Conservation (phyloP, 1,140 invertebrate species). For the Leptinotarsa texana region DNA sequence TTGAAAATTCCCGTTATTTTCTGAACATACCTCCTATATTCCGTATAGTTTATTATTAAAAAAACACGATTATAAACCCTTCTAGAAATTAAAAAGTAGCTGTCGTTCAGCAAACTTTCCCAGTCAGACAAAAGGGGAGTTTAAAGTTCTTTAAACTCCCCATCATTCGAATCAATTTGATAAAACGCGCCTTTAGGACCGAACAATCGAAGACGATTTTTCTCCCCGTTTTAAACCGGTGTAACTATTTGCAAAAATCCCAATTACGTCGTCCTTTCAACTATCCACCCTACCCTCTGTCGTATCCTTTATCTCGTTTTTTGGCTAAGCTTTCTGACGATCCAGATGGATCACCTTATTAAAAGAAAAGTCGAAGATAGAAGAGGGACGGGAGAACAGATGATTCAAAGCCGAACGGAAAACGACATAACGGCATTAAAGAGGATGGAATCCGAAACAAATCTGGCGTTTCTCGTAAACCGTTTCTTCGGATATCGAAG, state of each 20-base stretch:
- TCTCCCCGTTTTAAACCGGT: background rate
- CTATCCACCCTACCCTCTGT: background rate
- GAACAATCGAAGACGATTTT: background rate
- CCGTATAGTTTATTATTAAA: too few relatives aligned
- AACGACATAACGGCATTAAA: background rate
- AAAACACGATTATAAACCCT: too few relatives aligned
- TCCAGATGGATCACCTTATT: conserved; percentile 8
- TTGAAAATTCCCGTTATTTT: too few relatives aligned
- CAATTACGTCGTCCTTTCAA: background rate
- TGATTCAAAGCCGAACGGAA: background rate
- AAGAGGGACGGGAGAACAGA: background rate
- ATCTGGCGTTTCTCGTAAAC: background rate
- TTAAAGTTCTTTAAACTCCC: too few relatives aligned
- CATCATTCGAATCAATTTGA: background rate
- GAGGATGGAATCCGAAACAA: background rate
- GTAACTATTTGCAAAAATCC: conserved; percentile 1
- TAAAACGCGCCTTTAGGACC: background rate
- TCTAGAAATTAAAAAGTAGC: too few relatives aligned
- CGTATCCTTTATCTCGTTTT: background rate
- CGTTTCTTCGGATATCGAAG: background rate
- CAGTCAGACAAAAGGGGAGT: too few relatives aligned
- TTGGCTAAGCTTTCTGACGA: background rate
- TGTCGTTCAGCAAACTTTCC: too few relatives aligned
- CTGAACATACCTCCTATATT: too few relatives aligned
- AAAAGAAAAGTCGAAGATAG: background rate